Percentiles rank a stretch among this genome's conserved stretches.
phyloP scores from a whole-genome alignment of 2,888 invertebrate species.

The Nyleta sp. region DNA sequence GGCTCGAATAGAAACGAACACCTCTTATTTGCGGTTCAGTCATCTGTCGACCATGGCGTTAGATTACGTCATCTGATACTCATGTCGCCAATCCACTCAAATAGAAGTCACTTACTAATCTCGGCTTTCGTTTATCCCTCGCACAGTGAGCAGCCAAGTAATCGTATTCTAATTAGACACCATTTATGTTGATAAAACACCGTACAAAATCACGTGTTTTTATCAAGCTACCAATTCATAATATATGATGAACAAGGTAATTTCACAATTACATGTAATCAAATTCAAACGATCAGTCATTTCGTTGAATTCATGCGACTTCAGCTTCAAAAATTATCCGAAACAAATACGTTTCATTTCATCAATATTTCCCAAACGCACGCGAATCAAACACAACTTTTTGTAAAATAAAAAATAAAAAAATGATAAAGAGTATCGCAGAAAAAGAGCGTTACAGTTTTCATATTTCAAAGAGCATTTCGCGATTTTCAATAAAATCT shows the following conservation, averaged over 20 bases:
- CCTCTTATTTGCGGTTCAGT: no score
- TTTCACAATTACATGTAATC: not conserved
- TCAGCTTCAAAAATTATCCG: not conserved
- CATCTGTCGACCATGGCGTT: no score
- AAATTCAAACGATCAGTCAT: not conserved
- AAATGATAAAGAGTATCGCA: not conserved
- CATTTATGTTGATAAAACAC: constrained; percentile 10
- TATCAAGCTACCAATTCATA: not conserved
- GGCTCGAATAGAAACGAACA: no score
- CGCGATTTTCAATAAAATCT: not conserved
- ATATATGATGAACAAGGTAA: not conserved
- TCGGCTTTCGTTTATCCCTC: constrained; percentile 19
- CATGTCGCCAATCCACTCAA: no score
- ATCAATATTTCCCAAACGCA: constrained; percentile 2
- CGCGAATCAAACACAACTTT: not conserved
- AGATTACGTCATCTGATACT: no score
- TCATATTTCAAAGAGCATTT: not conserved
- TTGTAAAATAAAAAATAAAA: constrained; percentile 1
- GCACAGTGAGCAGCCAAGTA: constrained; percentile 3
- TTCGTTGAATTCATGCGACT: not conserved
- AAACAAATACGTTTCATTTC: not conserved
- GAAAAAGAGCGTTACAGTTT: not conserved
- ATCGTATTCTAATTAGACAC: constrained; percentile 8
- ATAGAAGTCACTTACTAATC: no score
- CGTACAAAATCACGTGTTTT: not conserved